These are phyloP conservation scores for Palloptera scutellata DNA, from an alignment of 2,888 invertebrate species.

Conservation along the genomic window DNA sequence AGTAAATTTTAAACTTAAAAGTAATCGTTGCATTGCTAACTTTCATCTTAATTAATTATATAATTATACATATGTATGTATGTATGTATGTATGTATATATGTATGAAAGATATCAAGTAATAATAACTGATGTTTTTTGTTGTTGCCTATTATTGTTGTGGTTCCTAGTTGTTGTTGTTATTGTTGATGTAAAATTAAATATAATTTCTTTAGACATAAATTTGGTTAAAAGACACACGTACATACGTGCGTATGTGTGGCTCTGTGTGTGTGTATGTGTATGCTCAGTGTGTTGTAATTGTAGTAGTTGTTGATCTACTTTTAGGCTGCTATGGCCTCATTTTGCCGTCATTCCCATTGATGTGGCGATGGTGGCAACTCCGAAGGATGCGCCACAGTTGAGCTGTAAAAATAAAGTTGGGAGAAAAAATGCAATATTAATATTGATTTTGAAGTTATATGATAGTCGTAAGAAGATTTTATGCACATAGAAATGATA, in stretches of 20 bases:
- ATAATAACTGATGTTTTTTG: constrained; percentile 9
- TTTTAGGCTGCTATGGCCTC: constrained; percentile 66
- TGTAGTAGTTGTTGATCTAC: constrained; percentile 40
- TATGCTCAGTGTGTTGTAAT: constrained; percentile 8
- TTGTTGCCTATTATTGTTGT: constrained; percentile 8
- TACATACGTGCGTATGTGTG: constrained; percentile 13
- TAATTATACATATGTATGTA: no score
- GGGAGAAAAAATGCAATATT: constrained; percentile 9
- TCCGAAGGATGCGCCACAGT: constrained; percentile 97
- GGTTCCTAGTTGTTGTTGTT: constrained; percentile 1
- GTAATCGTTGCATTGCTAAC: constrained; percentile 18
- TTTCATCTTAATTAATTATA: constrained; percentile 13
- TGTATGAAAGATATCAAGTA: not conserved
- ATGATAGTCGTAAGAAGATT: not conserved
- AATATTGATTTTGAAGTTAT: not conserved
- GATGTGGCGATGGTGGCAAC: constrained; percentile 97
- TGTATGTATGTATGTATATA: no score
- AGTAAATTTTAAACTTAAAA: constrained; percentile 27
- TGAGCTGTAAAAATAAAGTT: constrained; percentile 73
- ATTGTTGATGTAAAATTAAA: constrained; percentile 2
- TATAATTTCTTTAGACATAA: no score
- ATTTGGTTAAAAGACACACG: constrained; percentile 22
- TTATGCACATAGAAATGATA: not conserved
- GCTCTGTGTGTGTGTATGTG: constrained; percentile 16
- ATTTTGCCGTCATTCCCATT: constrained; percentile 89